Conservation (phyloP, 2,888 invertebrate species). For the Leptinotarsa peninsularis region DNA sequence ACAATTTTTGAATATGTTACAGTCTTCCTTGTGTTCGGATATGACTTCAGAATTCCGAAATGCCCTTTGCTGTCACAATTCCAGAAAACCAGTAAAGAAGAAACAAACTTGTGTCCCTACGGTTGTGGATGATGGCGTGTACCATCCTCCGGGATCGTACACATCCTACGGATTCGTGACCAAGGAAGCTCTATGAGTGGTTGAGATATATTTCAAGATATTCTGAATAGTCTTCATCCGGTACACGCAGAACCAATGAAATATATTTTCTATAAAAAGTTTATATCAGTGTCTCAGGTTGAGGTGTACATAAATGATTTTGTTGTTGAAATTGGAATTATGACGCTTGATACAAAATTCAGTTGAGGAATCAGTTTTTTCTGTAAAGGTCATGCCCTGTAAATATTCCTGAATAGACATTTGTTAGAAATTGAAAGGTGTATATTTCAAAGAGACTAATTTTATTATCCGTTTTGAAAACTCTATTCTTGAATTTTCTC, state of each 20-base stretch:
- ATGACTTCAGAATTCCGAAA: conserved; percentile 80
- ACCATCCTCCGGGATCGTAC: conserved; percentile 70
- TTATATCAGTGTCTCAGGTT: no score
- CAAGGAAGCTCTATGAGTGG: conserved; percentile 62
- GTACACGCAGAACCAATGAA: neutral
- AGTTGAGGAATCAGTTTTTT: no score
- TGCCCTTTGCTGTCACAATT: conserved; percentile 75
- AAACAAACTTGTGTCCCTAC: conserved; percentile 53
- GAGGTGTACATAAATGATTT: no score
- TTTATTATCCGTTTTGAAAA: no score
- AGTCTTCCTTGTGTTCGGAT: conserved; percentile 80
- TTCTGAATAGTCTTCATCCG: neutral
- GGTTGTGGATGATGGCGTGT: conserved; percentile 61
- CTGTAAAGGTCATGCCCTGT: no score
- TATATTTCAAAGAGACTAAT: no score
- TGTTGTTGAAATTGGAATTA: no score
- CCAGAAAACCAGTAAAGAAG: conserved; percentile 68
- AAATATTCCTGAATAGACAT: no score
- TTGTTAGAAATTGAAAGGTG: no score
- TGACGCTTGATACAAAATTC: no score
- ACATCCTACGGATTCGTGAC: conserved; percentile 74
- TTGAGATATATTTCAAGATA: conserved; percentile 5
- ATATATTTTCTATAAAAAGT: neutral
- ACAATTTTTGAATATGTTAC: conserved; percentile 47
- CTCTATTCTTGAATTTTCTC: no score